A percentile compares a stretch with the other conserved stretches of the same genome.
phyloP scores from a whole-genome alignment of 1,140 invertebrate genomes.

The Drosophila gunungcola region DNA sequence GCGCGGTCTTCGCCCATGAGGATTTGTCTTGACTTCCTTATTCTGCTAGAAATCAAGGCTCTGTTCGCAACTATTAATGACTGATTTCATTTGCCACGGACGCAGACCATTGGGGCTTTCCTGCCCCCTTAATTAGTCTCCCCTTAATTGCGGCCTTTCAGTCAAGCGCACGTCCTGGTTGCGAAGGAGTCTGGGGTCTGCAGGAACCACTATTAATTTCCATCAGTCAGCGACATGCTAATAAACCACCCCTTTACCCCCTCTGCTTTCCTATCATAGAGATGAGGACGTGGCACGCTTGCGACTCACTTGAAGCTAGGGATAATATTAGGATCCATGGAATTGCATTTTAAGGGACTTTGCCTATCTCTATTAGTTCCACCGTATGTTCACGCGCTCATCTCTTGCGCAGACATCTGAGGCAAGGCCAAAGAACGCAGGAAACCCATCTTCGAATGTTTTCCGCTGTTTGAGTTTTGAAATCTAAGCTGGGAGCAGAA shows the following conservation, averaged over 20 bases:
- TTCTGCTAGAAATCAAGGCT: constrained; percentile 57
- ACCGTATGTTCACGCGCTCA: constrained; percentile 15
- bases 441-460: constrained; percentile 71
- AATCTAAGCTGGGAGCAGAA: constrained; percentile 70
- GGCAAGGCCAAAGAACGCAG: constrained; percentile 39
- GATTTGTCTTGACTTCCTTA: constrained; percentile 20
- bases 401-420: constrained; percentile 13
- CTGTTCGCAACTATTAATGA: constrained; percentile 64
- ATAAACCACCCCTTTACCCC: constrained; percentile 61
- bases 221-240: constrained; percentile 69
- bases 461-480: constrained; percentile 80
- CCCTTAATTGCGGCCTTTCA: constrained; percentile 51
- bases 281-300: constrained; percentile 21
- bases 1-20: constrained; percentile 38
- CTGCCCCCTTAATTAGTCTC: constrained; percentile 22
- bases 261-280: neutral
- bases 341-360: constrained; percentile 1
- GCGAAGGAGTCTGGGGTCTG: neutral
- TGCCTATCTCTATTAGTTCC: constrained; percentile 5
- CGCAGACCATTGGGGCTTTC: constrained; percentile 1
- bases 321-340: neutral
- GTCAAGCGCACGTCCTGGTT: constrained; percentile 44
- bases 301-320: neutral
- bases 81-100: constrained; percentile 64
- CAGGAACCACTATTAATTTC: constrained; percentile 67